A percentile compares a stretch with the other conserved stretches of the same genome.
Evolutionary conservation across 23 tunicate species (phyloP).

Genomic region (Pegea sp.): DNA sequence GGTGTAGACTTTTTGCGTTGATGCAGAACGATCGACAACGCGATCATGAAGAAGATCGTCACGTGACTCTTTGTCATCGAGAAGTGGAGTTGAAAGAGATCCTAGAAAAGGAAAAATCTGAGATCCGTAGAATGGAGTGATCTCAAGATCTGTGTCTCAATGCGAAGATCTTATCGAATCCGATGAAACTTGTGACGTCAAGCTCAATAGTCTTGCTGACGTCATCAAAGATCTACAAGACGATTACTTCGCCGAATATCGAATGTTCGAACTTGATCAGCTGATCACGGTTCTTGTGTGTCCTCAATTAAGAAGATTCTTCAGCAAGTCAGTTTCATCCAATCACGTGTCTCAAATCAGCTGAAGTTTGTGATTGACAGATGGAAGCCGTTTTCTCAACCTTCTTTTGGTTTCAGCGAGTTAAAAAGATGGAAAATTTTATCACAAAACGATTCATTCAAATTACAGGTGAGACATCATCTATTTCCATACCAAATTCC

Average conservation of each 20-base stretch:
- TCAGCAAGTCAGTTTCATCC: conserved; percentile 27
- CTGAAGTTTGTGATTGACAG: conserved; percentile 7
- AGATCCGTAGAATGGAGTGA: conserved; percentile 24
- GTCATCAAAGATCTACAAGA: conserved; percentile 15
- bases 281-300: conserved; percentile 33
- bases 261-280: conserved; percentile 69
- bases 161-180: conserved; percentile 42
- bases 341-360: conserved; percentile 1
- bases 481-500: not conserved
- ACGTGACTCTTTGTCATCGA: conserved; percentile 54
- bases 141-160: conserved; percentile 16
- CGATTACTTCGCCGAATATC: conserved; percentile 66
- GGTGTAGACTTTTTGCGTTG: not conserved
- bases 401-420: conserved; percentile 24
- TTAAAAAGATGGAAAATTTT: conserved; percentile 80
- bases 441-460: conserved; percentile 42
- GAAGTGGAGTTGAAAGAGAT: conserved; percentile 19
- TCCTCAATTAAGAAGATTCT: conserved; percentile 29
- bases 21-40: conserved; percentile 69
- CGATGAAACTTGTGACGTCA: conserved; percentile 10
- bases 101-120: conserved; percentile 23
- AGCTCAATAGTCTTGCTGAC: conserved; percentile 45
- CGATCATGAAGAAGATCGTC: conserved; percentile 60
- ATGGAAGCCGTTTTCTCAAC: conserved; percentile 67
- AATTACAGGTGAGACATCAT: conserved; percentile 18